These are phyloP conservation scores for Scortum barcoo DNA, from an alignment of 2,113 vertebrate genomes.

Conservation along the genomic window DNA sequence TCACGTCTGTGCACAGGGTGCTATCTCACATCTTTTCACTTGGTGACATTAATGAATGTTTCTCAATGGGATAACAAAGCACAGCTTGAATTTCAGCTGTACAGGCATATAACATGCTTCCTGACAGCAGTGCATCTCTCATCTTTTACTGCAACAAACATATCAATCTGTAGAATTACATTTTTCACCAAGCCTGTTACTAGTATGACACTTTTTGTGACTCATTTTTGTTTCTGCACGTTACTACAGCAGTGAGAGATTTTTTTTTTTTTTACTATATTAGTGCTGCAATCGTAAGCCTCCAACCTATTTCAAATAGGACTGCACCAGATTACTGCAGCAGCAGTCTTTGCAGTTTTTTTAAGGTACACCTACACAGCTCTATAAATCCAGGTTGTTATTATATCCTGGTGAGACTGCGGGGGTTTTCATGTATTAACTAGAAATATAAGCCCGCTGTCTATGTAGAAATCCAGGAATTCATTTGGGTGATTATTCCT, in stretches of 20 bases:
- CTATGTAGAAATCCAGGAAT: constrained; percentile 49
- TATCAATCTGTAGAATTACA: not conserved
- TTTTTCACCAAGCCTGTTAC: not conserved
- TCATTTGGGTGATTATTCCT: constrained; percentile 51
- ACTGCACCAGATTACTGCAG: constrained; percentile 28
- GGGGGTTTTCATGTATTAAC: constrained; percentile 38
- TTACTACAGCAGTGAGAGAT: constrained; percentile 4
- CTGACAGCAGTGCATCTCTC: not conserved
- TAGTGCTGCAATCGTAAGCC: constrained; percentile 15
- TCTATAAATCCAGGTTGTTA: constrained; percentile 41
- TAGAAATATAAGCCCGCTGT: constrained; percentile 48
- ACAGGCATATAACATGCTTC: not conserved
- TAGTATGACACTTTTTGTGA: not conserved
- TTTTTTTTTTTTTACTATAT: constrained; percentile 30
- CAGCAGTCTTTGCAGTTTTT: constrained; percentile 25
- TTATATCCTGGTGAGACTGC: constrained; percentile 48
- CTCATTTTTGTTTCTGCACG: not conserved
- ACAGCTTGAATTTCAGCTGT: constrained; percentile 1
- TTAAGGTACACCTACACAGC: constrained; percentile 51
- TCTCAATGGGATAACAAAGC: not conserved
- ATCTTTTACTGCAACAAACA: not conserved
- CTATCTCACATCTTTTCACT: not conserved
- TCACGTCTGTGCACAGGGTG: not conserved
- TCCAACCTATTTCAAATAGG: constrained; percentile 20
- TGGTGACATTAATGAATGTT: not conserved